Base-by-base conservation (phyloP, 2,888 invertebrate genomes). In the Plutella xylostella region DNA sequence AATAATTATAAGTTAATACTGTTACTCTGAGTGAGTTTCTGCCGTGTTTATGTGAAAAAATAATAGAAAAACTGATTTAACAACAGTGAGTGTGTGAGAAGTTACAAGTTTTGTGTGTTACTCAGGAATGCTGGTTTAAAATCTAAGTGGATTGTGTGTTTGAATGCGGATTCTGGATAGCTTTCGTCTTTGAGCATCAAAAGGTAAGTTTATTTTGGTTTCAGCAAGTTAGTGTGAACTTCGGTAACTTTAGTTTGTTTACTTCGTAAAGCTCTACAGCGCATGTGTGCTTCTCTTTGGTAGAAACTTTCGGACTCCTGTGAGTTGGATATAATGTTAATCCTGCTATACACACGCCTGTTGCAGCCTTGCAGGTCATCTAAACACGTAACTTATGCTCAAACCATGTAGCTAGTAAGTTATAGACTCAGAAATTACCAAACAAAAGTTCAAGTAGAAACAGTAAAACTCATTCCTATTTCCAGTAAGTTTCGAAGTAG, bases 41-140 rank as follows among this genome's bases (percentile, higher is more conserved):
- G 39, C 41, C 40, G 65, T 69, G 64, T 60, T 73, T 63, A 35
- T 53, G 52, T 50, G 56, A 53, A 62, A 60, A 68, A 68, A 76
- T 76, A 63, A 61, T 61, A 72, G 58, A 77, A 69, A 78, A 79
- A 79, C 71, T 75, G 74, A 63, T 60, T 59, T 61, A 63, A 67
- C 63, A 62, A 61, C 59, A n/a, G 68, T 73, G 73, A 60, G 62
- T 60, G 70, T 15, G 63, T 65, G 68, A n/a, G n/a, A n/a, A 71
- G 72, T 64, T 75, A 73, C 76, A 70, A 72, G 73, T 77, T 77
- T 63, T 66, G 66, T 66, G 76, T 72, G 72, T 70, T 64, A 55
- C 53, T 55, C 62, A 70, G 76, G 79, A 79, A 80, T 80, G 80
- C 74, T 76, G 77, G 79, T 58, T 61, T 60, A 63, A n/a, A 73